phyloP scores from a whole-genome alignment of 2,797 vertebrate species.

The Myotis findleyi region DNA sequence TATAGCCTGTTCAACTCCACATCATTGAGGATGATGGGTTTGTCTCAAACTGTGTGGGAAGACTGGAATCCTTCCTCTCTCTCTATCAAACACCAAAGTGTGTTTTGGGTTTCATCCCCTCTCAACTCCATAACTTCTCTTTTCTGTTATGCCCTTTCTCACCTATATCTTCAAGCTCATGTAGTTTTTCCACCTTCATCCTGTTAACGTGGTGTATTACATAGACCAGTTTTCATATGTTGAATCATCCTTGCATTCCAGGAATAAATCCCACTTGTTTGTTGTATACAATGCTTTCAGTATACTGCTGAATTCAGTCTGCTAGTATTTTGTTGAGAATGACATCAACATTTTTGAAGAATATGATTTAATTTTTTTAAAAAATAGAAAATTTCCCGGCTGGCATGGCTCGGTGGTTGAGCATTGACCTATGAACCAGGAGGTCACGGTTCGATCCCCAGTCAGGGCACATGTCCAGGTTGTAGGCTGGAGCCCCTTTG shows the following conservation, averaged over 20 bases:
- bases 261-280: background rate
- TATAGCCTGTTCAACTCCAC: background rate
- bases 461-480: no score
- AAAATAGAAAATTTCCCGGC: no score
- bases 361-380: background rate
- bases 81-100: background rate
- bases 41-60: background rate
- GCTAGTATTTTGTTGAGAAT: background rate
- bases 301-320: background rate
- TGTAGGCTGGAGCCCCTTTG: no score
- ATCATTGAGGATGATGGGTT: background rate
- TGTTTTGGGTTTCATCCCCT: background rate
- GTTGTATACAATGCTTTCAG: background rate
- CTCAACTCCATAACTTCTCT: background rate
- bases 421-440: no score
- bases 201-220: background rate
- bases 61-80: background rate
- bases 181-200: background rate
- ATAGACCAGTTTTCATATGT: background rate
- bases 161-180: background rate
- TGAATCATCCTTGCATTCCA: background rate
- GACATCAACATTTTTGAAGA: background rate
- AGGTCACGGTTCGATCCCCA: no score
- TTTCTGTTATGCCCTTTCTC: background rate
- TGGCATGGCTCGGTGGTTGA: no score